Conservation (phyloP, 2,113 vertebrate genomes). For the Equus przewalskii region DNA sequence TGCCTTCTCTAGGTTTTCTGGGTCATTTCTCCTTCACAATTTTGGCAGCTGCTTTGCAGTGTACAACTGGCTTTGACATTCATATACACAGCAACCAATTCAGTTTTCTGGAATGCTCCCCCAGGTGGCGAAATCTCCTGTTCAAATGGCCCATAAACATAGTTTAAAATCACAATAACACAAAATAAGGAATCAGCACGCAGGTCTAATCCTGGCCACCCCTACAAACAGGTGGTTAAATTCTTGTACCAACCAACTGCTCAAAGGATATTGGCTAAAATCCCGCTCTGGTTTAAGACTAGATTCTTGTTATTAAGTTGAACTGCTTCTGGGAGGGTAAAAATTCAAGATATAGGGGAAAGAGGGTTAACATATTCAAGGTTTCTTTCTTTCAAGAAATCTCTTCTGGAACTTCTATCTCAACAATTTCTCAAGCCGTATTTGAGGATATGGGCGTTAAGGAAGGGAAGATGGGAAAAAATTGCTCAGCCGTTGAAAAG, state of each 20-base stretch:
- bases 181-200: not conserved
- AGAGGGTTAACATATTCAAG: not conserved
- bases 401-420: not conserved
- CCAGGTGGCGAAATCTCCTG: slow-evolving; percentile 38
- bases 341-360: not conserved
- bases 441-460: not conserved
- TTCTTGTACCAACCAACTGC: not conserved
- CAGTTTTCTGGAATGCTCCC: slow-evolving; percentile 58
- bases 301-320: not conserved
- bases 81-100: not conserved
- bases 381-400: not conserved
- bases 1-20: slow-evolving; percentile 18
- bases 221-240: slow-evolving; percentile 53
- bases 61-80: slow-evolving; percentile 22
- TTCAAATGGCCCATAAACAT: slow-evolving; percentile 48
- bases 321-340: not conserved
- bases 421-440: not conserved
- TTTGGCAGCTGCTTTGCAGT: not conserved
- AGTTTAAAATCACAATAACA: slow-evolving; percentile 35
- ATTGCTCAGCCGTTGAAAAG: not conserved
- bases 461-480: not conserved
- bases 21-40: slow-evolving; percentile 22
- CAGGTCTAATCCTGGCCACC: not conserved
- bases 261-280: not conserved
- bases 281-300: not conserved